Evolutionary conservation across 2,797 vertebrate genomes (phyloP), one percentile per base, ranked within the genome.

Genomic region (Echeneis naucrates): DNA sequence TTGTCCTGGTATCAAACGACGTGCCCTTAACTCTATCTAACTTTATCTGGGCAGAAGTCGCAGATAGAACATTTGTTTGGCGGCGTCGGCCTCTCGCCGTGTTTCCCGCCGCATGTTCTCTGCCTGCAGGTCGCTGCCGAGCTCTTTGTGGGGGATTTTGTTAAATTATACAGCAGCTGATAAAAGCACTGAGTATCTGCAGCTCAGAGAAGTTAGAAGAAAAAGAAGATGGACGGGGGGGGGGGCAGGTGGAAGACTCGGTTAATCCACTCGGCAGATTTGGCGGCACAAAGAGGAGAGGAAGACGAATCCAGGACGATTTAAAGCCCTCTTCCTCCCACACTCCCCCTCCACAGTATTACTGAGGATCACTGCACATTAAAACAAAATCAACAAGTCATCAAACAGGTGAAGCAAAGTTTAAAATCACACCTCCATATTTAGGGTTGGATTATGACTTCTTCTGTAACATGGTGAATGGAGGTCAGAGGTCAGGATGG

Each of bases 261-360:
- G 78, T 78, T 93, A 93, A 94, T 93, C 90, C 89, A 83, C 78
- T 75, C 61, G 48, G 80, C 81, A 91, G 88, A 93, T 92, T 92
- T 90, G 84, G 54, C 64, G 54, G 56, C 85, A 91, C 86, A 91
- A 87, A 89, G 77, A 77, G 55, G 68, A 73, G 80, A 78, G 59
- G 77, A 75, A 73, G 78, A 83, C 24, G 72, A 78, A 72, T 64
- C 65, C 63, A 62, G 83, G 77, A 72, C 56, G 35, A 78, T 56
- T 81, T 79, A 81, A 83, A 89, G 77, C 78, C 69, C 66, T 67
- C 68, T 32, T 65, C 57, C 19, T 42, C 17, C 50, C 61, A 38
- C 54, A 71, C 27, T 19, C 50, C 50, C 21, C 56, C 17, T 75
- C 32, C n/a, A n/a, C n/a, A n/a, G 65, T 1, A 30, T 72, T 72